These are phyloP conservation scores for Riparia riparia DNA, from an alignment of 2,113 vertebrate species.

Conservation along the genomic window DNA sequence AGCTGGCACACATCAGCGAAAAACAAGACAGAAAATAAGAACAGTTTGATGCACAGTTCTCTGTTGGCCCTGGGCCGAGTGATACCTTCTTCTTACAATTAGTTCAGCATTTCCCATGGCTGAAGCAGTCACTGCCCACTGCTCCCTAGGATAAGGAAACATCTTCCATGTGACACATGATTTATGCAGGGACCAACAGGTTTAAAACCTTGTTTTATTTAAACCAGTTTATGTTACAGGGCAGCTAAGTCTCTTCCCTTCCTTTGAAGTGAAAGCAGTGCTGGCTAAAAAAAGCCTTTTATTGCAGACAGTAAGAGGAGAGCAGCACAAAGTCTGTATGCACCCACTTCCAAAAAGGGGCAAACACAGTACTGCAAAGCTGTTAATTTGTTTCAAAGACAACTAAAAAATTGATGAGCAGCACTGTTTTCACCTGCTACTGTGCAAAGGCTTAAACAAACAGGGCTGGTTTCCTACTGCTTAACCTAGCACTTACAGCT, in stretches of 20 bases:
- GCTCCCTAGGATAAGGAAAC: neutral
- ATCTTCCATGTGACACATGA: fast-evolving
- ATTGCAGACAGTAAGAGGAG: neutral
- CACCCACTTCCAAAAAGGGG: neutral
- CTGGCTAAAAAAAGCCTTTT: neutral
- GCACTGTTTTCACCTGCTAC: neutral
- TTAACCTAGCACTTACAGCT: neutral
- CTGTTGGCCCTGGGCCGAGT: neutral
- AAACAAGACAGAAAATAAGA: neutral
- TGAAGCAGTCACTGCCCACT: neutral
- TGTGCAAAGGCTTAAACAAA: neutral
- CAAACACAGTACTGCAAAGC: fast-evolving
- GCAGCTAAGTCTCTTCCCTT: neutral
- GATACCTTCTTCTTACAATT: neutral
- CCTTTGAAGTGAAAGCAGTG: neutral
- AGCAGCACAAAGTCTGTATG: fast-evolving
- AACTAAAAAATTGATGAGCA: neutral
- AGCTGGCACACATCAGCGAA: neutral
- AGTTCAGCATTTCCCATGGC: neutral
- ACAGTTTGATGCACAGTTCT: neutral
- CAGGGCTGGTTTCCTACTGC: fast-evolving
- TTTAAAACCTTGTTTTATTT: neutral
- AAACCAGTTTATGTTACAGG: neutral
- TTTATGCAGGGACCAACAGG: neutral
- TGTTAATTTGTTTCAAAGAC: neutral